A percentile compares a stretch with the other conserved stretches of the same genome.
Evolutionary conservation across 2,797 vertebrate genomes (phyloP).

Genomic region (Australoheros facetus): DNA sequence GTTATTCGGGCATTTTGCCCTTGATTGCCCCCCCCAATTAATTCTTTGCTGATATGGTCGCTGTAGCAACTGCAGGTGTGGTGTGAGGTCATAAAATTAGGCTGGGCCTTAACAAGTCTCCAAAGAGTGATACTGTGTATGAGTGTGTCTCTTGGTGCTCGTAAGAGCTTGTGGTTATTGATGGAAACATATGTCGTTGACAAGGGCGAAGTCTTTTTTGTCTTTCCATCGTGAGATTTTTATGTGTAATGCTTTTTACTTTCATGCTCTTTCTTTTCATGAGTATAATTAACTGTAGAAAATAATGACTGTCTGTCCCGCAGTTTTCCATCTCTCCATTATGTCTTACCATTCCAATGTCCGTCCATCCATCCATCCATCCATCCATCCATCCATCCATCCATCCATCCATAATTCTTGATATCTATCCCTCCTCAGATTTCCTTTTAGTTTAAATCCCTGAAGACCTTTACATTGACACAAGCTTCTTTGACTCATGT

Average conservation of each 20-base stretch:
- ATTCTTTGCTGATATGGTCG: not conserved
- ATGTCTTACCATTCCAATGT: not conserved
- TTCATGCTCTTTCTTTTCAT: not conserved
- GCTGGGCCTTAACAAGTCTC: constrained; percentile 87
- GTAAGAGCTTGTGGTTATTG: constrained; percentile 92
- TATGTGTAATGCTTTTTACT: constrained; percentile 2
- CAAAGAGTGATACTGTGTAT: constrained; percentile 61
- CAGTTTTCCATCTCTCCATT: not conserved
- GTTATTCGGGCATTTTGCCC: not conserved
- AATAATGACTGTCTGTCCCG: not conserved
- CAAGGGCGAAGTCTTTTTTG: constrained; percentile 69
- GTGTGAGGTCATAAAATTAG: constrained; percentile 91
- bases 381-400: not conserved
- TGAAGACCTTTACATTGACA: constrained; percentile 17
- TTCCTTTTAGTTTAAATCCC: not conserved
- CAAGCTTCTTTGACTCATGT: not conserved
- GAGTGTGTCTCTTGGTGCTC: constrained; percentile 84
- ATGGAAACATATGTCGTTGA: constrained; percentile 92
- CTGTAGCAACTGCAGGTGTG: constrained; percentile 68
- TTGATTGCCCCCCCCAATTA: not conserved
- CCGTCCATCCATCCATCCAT: not conserved
- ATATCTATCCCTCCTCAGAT: not conserved
- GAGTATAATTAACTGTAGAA: not conserved
- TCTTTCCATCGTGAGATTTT: not conserved
- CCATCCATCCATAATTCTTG: not conserved